Evolutionary conservation across 2,113 vertebrate species (phyloP).

Genomic region (Vidua macroura): DNA sequence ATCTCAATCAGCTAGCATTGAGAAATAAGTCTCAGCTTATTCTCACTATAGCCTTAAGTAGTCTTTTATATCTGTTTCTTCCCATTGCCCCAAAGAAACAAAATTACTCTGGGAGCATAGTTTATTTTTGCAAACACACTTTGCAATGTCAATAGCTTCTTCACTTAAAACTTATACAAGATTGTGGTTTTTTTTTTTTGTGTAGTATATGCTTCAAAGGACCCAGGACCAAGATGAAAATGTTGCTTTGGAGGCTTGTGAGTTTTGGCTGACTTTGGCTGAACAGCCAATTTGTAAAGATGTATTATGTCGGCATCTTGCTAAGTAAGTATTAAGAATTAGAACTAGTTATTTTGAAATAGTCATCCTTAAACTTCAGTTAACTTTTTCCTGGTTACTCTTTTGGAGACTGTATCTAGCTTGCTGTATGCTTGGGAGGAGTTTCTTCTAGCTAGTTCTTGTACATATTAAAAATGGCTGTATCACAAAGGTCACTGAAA

Average conservation of each 20-base stretch:
- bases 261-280: conserved; percentile 95
- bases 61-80: not conserved
- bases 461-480: not conserved
- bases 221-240: conserved; percentile 97
- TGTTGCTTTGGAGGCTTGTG: conserved; percentile 93
- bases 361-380: not conserved
- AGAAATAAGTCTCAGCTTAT: not conserved
- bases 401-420: not conserved
- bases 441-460: not conserved
- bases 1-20: not conserved
- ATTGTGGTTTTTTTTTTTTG: not conserved
- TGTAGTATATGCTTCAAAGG: conserved; percentile 93
- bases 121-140: not conserved
- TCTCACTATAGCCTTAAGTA: not conserved
- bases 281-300: conserved; percentile 97
- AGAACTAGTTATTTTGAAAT: not conserved
- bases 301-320: conserved; percentile 88
- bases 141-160: not conserved
- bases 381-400: not conserved
- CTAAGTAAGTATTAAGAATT: conserved; percentile 77
- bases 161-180: not conserved
- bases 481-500: not conserved
- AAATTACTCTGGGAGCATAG: not conserved
- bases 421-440: not conserved
- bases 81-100: not conserved